These are phyloP conservation scores for Cyprinus carpio DNA, from an alignment of 2,113 vertebrate genomes.

Conservation along the genomic window DNA sequence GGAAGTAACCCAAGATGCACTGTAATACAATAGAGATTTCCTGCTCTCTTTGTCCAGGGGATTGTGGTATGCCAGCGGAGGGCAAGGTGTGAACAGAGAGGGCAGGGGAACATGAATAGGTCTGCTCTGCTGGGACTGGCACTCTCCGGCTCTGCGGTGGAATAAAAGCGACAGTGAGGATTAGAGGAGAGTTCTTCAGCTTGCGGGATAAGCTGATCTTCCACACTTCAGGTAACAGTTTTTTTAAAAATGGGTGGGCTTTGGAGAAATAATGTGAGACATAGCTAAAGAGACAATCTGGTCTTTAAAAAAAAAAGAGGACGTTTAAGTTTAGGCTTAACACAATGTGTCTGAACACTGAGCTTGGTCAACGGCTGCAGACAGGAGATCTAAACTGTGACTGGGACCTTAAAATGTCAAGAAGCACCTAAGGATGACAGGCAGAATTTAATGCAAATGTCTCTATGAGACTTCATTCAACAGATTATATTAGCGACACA, in stretches of 20 bases:
- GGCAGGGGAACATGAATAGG: slow-evolving; percentile 46
- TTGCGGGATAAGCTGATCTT: slow-evolving; percentile 57
- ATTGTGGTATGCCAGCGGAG: slow-evolving; percentile 49
- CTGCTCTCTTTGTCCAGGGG: slow-evolving; percentile 50
- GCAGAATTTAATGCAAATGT: slow-evolving; percentile 28
- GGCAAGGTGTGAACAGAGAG: slow-evolving; percentile 34
- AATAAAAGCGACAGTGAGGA: slow-evolving; percentile 47
- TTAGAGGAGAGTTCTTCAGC: slow-evolving; percentile 57
- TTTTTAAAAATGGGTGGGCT: slow-evolving; percentile 40
- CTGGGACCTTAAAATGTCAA: slow-evolving; percentile 5
- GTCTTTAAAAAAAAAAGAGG: slow-evolving; percentile 19
- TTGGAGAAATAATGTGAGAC: slow-evolving; percentile 46
- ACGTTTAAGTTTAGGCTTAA: slow-evolving; percentile 45
- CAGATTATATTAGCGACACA: slow-evolving; percentile 32
- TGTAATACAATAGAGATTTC: slow-evolving; percentile 40
- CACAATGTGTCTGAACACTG: not conserved
- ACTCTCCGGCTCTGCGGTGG: slow-evolving; percentile 38
- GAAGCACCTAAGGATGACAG: slow-evolving; percentile 8
- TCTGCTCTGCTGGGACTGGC: slow-evolving; percentile 53
- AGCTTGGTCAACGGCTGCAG: slow-evolving; percentile 16
- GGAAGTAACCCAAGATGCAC: slow-evolving; percentile 43
- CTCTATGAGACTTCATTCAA: slow-evolving; percentile 32
- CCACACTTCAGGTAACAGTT: slow-evolving; percentile 56
- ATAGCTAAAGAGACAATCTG: slow-evolving; percentile 42
- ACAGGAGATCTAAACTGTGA: slow-evolving; percentile 33